A percentile compares a stretch with the other conserved stretches of the same genome.
Conservation (phyloP, 2,113 vertebrate genomes). For the Podarcis cretensis region DNA sequence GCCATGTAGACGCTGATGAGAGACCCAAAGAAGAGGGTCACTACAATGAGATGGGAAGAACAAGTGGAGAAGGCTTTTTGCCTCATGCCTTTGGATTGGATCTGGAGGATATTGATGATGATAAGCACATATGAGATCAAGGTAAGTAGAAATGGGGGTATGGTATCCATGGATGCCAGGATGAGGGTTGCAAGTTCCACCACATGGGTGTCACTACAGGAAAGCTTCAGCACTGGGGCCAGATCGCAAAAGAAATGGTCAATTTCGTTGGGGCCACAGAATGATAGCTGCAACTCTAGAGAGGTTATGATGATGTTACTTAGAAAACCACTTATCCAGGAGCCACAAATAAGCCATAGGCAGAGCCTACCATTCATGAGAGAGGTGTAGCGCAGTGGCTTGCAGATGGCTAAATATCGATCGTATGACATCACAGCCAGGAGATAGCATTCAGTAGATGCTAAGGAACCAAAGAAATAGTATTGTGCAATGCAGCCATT, state of each 20-base stretch:
- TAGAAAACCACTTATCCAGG: slow-evolving; percentile 9
- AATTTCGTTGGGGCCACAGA: slow-evolving; percentile 24
- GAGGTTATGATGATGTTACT: slow-evolving; percentile 4
- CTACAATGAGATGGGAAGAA: slow-evolving; percentile 18
- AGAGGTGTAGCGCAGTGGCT: not conserved
- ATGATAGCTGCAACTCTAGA: not conserved
- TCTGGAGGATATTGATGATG: not conserved
- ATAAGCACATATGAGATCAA: not conserved
- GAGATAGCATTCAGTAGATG: slow-evolving; percentile 20
- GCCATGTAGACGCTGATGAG: not conserved
- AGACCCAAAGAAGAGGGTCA: slow-evolving; percentile 11
- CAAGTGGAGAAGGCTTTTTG: slow-evolving; percentile 19
- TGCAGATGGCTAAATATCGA: slow-evolving; percentile 26
- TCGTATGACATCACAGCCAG: slow-evolving; percentile 20
- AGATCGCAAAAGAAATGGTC: slow-evolving; percentile 28
- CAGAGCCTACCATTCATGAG: slow-evolving; percentile 12
- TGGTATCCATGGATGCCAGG: slow-evolving; percentile 9
- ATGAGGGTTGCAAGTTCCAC: not conserved
- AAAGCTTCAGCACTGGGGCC: not conserved
- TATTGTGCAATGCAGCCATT: not conserved
- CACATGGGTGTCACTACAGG: not conserved
- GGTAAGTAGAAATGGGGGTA: not conserved
- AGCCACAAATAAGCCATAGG: not conserved
- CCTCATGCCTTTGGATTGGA: not conserved
- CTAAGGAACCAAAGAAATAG: slow-evolving; percentile 15